Evolutionary conservation across 2,888 invertebrate genomes (phyloP).

Genomic region (Conistra vaccinii): DNA sequence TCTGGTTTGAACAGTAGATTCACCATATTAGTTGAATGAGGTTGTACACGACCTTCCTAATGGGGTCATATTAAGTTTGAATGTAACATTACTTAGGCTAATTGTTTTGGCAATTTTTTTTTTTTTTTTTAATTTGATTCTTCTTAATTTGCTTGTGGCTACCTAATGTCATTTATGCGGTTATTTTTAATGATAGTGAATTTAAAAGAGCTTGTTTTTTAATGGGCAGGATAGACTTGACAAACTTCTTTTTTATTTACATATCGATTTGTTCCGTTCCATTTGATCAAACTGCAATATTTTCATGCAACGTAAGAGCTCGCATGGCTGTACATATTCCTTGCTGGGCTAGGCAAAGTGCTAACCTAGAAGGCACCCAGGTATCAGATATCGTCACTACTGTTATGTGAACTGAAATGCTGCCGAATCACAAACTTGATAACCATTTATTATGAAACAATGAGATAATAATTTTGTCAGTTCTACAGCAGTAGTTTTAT

Average conservation of each 20-base stretch:
- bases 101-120: constrained; percentile 15
- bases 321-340: background rate
- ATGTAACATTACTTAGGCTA: background rate
- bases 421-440: background rate
- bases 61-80: constrained; percentile 24
- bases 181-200: constrained; percentile 17
- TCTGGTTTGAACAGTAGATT: constrained; percentile 16
- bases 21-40: constrained; percentile 27
- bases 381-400: background rate
- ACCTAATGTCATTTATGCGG: constrained; percentile 15
- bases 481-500: background rate
- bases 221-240: background rate
- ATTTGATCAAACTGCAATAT: constrained; percentile 33
- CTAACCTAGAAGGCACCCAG: background rate
- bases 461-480: background rate
- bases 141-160: constrained; percentile 7
- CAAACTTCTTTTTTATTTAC: constrained; percentile 20
- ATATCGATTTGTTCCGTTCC: constrained; percentile 36
- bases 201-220: constrained; percentile 19
- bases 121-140: constrained; percentile 19
- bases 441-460: constrained; percentile 12
- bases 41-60: constrained; percentile 17
- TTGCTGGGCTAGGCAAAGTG: background rate
- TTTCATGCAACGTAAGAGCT: constrained; percentile 17
- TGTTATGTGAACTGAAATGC: background rate